phyloP scores from a whole-genome alignment of 2,797 vertebrate species.

The Nothura maculosa region DNA sequence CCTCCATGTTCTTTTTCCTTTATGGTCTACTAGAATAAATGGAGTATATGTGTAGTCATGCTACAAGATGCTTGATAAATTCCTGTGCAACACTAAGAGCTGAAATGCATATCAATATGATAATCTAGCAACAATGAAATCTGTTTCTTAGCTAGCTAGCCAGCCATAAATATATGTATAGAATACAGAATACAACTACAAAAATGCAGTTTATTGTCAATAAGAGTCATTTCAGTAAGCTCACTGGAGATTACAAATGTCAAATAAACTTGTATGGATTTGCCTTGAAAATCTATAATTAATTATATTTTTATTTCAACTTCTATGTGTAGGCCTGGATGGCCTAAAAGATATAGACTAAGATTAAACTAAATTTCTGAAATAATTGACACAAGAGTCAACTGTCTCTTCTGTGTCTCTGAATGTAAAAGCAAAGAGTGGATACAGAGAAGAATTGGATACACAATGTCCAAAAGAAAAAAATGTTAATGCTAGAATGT shows the following conservation, averaged over 20 bases:
- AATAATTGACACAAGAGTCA: no score
- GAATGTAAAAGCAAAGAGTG: not conserved
- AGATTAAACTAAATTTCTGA: not conserved
- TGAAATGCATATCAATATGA: not conserved
- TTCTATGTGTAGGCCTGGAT: not conserved
- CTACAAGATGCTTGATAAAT: not conserved
- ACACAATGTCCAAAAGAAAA: not conserved
- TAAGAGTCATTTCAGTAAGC: not conserved
- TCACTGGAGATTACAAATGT: not conserved
- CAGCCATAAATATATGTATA: not conserved
- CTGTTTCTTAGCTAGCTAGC: not conserved
- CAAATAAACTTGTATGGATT: not conserved
- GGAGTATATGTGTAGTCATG: not conserved
- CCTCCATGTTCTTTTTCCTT: not conserved
- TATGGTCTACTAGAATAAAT: not conserved
- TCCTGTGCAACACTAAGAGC: not conserved
- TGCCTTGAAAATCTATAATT: not conserved
- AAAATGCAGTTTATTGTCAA: not conserved
- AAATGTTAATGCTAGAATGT: no score
- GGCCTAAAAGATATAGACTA: not conserved
- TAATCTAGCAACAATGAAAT: not conserved
- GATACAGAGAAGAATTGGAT: not conserved
- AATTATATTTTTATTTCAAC: not conserved
- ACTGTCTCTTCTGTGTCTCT: not conserved
- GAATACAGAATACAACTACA: not conserved